phyloP scores from a whole-genome alignment of 2,113 vertebrate species.

The Bujurquina vittata region DNA sequence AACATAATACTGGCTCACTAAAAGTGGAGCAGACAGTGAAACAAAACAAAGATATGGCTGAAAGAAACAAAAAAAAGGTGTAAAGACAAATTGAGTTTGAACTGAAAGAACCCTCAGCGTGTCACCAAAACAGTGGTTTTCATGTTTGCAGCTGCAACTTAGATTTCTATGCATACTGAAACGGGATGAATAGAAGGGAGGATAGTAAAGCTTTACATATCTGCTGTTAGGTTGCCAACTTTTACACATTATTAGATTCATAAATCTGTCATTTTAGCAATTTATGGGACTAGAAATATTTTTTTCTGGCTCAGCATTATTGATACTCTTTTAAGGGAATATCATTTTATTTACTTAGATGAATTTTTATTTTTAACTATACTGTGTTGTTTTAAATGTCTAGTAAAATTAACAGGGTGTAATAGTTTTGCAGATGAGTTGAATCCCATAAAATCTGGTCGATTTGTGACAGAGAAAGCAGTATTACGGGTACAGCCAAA shows the following conservation, averaged over 20 bases:
- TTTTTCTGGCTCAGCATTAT: too few relatives aligned
- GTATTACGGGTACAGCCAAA: neutral
- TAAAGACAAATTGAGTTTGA: neutral
- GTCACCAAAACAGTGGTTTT: too few relatives aligned
- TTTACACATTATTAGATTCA: too few relatives aligned
- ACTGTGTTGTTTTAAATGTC: neutral
- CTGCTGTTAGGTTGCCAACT: neutral
- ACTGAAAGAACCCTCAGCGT: too few relatives aligned
- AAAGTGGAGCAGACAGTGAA: neutral
- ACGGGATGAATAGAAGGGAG: neutral
- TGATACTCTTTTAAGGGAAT: neutral
- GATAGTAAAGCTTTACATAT: neutral
- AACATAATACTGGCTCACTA: neutral
- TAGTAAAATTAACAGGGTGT: neutral
- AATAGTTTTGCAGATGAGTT: slow-evolving; percentile 5
- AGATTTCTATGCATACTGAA: neutral
- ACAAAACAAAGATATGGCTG: neutral
- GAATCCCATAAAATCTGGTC: neutral
- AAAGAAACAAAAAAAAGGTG: neutral
- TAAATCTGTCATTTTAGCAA: too few relatives aligned
- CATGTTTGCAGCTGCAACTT: neutral
- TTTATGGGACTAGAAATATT: too few relatives aligned
- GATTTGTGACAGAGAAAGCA: slow-evolving; percentile 8
- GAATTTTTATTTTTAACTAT: neutral
- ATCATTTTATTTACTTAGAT: neutral